These are phyloP conservation scores for Pemphredon lugubris DNA, from an alignment of 2,888 invertebrate genomes.

Conservation along the genomic window DNA sequence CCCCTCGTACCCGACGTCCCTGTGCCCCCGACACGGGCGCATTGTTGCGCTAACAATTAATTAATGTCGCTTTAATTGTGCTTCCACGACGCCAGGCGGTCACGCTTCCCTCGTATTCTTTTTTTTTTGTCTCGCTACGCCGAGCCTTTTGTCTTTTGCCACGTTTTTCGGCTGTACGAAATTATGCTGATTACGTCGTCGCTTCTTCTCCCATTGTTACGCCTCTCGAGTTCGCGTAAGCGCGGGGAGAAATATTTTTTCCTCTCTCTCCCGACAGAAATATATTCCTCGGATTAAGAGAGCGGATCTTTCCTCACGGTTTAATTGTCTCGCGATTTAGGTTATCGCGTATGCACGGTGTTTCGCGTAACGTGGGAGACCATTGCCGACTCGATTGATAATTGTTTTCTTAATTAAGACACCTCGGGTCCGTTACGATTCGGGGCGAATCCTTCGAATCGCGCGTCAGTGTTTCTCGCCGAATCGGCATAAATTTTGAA, in stretches of 20 bases:
- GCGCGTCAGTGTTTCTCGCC: no score
- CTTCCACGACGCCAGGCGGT: constrained; percentile 44
- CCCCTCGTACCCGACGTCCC: constrained; percentile 27
- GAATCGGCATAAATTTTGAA: no score
- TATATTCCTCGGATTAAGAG: constrained; percentile 21
- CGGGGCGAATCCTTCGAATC: no score
- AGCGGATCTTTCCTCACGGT: constrained; percentile 10
- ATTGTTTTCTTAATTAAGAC: constrained; percentile 45
- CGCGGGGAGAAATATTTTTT: not conserved
- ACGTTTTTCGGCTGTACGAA: constrained; percentile 19
- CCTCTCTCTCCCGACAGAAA: constrained; percentile 4
- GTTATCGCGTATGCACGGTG: not conserved
- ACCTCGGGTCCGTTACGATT: not conserved
- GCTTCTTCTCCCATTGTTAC: constrained; percentile 24
- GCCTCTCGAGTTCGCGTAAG: constrained; percentile 12
- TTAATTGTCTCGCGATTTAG: constrained; percentile 34
- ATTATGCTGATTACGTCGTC: constrained; percentile 46
- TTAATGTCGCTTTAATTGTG: constrained; percentile 75
- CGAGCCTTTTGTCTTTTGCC: constrained; percentile 36
- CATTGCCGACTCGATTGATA: constrained; percentile 41
- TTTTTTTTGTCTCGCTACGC: not conserved
- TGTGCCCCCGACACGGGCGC: constrained; percentile 58
- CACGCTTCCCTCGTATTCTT: constrained; percentile 33
- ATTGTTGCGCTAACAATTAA: constrained; percentile 77
- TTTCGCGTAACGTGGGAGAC: constrained; percentile 1